These are phyloP conservation scores for Icerya purchasi DNA, from an alignment of 2,888 invertebrate genomes.

Conservation along the genomic window DNA sequence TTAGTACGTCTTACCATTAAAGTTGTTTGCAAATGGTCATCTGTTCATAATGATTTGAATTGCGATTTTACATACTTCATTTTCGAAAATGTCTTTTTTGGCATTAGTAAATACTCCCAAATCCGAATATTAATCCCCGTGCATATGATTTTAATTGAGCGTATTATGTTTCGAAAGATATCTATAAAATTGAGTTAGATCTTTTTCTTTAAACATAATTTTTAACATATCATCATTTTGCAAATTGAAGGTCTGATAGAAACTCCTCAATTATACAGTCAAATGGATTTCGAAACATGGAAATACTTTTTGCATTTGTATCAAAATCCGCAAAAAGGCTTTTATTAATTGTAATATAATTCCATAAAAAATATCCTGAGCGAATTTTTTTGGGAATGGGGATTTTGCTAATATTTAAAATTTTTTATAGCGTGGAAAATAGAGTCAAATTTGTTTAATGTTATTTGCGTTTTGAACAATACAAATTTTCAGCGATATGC, in stretches of 20 bases:
- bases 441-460: background rate
- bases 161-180: background rate
- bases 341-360: background rate
- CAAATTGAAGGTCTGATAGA: background rate
- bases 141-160: background rate
- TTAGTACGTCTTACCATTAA: no score
- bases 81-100: background rate
- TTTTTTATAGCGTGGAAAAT: background rate
- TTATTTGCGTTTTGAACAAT: background rate
- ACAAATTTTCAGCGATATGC: background rate
- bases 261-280: background rate
- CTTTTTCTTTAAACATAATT: background rate
- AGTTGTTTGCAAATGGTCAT: background rate
- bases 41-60: background rate
- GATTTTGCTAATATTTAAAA: background rate
- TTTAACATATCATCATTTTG: background rate
- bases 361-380: background rate
- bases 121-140: background rate
- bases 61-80: background rate
- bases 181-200: background rate
- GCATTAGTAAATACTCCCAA: background rate
- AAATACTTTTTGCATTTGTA: background rate
- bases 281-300: background rate
- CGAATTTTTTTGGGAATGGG: background rate
- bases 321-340: background rate